Evolutionary conservation across 2,113 vertebrate species (phyloP), one percentile per base, ranked within the genome.

Genomic region (Atractosteus spatula): DNA sequence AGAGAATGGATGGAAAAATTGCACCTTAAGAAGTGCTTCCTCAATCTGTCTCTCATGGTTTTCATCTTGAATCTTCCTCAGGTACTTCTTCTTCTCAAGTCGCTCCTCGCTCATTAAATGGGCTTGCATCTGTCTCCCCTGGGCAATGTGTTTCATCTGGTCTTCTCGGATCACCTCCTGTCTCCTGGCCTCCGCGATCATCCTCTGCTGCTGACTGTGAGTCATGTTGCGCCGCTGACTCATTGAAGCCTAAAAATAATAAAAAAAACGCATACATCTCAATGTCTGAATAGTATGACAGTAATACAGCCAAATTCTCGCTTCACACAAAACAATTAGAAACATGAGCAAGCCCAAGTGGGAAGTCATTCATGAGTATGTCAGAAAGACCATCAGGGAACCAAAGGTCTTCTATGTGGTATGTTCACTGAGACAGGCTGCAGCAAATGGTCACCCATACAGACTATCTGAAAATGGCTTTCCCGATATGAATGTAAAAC

Each of bases 31-130:
- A 73, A 94, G 77, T 13, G 90, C 82, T 59, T 90, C 89, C 75
- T 96, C 90, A 42, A 89, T 80, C 29, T 85, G 84, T 71, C 81
- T 84, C 75, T 95, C 94, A 3, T 76, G 77, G 12, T 90, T 83
- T 71, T 93, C 89, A 7, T 91, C 80, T 43, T 91, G 89, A 70
- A 93, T 55, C 62, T 88, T 75, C 8, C 88, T 80, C 51, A 87
- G 77, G 43, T 88, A 73, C 2, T 88, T 81, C 81, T 76, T 91
- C 64, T 61, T 87, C 43, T 92, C 89, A 0, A 78, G 59, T 0
- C 77, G 79, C 8, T 93, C 86, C 66, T 95, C 89, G 1, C 70
- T 83, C 72, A 76, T 75, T 29, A 92, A 57, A 8, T 70, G 63
- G 51, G 86, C 89, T 57, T 77, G 61, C 43, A 86, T 77, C 55